Evolutionary conservation across 2,113 vertebrate species (phyloP), one percentile per base, ranked within the genome.

Genomic region (Acanthisitta chloris): DNA sequence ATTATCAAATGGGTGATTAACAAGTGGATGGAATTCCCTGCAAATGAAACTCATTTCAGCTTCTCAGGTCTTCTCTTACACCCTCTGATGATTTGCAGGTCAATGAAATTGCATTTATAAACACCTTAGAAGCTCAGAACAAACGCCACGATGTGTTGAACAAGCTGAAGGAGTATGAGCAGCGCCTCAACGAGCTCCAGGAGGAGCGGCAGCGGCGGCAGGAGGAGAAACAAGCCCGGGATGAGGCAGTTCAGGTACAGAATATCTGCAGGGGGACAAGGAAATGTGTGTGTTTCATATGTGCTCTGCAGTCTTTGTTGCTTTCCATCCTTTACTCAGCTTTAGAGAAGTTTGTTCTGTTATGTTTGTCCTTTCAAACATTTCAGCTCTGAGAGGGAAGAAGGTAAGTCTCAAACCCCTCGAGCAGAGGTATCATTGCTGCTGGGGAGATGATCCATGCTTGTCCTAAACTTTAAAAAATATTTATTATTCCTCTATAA

Each of bases 101-200:
- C 34, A 99, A 99, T 91, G 99, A 99, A 97, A 99, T 99, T 31
- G 99, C 99, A 4, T 99, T 99, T 92, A 99, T 99, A 93, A 99
- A 99, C 97, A 99, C 99, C 6, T 96, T 99, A n/a, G 99, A 99
- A 97, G 99, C 99, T 46, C 99, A 99, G 96, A 99, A 99, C 97
- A 99, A 99, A 74, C 98, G 99, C 5, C 99, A 99, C 5, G 99
- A 99, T 31, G 99, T 99, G 42, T 71, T 99, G 94, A 99, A 99
- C 45, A 99, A 99, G 79, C 97, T 99, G 16, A 99, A 99, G 81
- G 99, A 99, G 31, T 99, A 99, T 13, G 99, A 99, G 10, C 99
- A 99, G 66, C 98, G 99, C 21, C 98, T 99, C 15, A 99, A 99
- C n/a, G 99, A 99, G 79, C 97, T 99, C 34, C 99, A 99, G n/a